phyloP scores from a whole-genome alignment of 2,888 invertebrate species.

The Tipula lateralis region DNA sequence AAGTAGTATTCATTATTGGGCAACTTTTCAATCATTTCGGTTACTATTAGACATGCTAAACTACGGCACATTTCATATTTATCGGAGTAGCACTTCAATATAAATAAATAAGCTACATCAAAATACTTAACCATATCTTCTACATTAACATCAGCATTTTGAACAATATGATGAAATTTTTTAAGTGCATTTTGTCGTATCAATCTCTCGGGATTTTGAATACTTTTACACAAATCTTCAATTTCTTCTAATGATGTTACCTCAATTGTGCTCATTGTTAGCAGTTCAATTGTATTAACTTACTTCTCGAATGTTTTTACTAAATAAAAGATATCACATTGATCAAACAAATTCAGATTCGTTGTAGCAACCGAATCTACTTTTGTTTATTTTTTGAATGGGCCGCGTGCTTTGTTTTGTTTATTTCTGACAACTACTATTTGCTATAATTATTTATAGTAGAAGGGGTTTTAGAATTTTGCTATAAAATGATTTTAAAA shows the following conservation, averaged over 20 bases:
- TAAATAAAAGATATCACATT: background rate
- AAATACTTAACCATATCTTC: constrained; percentile 37
- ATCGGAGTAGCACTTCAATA: constrained; percentile 46
- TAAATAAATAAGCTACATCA: constrained; percentile 44
- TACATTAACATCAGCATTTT: constrained; percentile 24
- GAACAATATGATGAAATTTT: constrained; percentile 35
- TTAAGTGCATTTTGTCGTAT: constrained; percentile 36
- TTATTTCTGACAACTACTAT: background rate
- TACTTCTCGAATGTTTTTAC: background rate
- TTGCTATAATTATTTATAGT: background rate
- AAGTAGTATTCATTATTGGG: constrained; percentile 68
- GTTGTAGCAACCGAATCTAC: background rate
- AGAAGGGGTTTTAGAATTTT: background rate
- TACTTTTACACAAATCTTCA: constrained; percentile 33
- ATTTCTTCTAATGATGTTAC: constrained; percentile 30
- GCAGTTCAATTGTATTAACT: background rate
- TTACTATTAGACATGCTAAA: constrained; percentile 40
- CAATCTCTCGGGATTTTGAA: constrained; percentile 36
- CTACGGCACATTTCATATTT: constrained; percentile 46
- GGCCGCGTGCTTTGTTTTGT: background rate
- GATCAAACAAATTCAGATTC: background rate
- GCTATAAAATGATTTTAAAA: too few species aligned
- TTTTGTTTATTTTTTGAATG: background rate
- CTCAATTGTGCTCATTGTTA: background rate
- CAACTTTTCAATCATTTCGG: constrained; percentile 46